These are phyloP conservation scores for Myotis daubentonii DNA, from an alignment of 2,797 vertebrate genomes.

Conservation along the genomic window DNA sequence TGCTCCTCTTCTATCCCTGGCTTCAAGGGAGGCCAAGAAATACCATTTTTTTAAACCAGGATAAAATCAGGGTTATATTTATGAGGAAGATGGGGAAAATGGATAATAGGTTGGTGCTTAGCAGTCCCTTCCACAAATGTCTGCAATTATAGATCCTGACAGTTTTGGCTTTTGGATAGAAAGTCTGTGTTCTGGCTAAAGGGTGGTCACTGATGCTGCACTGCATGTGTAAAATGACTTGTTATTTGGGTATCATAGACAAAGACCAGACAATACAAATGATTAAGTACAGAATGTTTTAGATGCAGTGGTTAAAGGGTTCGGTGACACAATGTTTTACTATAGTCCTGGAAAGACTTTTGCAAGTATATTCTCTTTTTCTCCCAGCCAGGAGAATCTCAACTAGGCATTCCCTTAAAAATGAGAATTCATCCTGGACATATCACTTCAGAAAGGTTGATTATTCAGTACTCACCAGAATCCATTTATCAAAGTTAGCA, in stretches of 20 bases:
- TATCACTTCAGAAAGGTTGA: background rate
- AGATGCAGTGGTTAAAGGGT: background rate
- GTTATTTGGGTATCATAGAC: background rate
- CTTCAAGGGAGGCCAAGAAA: background rate
- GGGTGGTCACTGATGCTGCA: background rate
- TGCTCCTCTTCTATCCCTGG: background rate
- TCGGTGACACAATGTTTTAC: background rate
- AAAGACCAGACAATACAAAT: background rate
- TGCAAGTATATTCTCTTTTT: background rate
- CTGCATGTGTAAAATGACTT: background rate
- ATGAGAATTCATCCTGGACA: background rate
- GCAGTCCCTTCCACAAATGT: background rate
- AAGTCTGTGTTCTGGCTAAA: background rate
- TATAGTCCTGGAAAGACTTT: background rate
- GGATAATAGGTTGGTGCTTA: background rate
- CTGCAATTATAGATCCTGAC: background rate
- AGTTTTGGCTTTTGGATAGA: background rate
- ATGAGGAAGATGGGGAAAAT: background rate
- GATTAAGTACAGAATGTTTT: background rate
- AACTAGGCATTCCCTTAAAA: background rate
- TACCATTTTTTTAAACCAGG: background rate
- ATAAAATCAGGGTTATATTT: background rate
- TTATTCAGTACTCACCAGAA: background rate
- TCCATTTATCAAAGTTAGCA: background rate
- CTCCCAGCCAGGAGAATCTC: background rate